Percentiles rank a stretch among this genome's conserved stretches.
phyloP scores from a whole-genome alignment of 1,140 invertebrate species.

The Drosophila kikkawai region DNA sequence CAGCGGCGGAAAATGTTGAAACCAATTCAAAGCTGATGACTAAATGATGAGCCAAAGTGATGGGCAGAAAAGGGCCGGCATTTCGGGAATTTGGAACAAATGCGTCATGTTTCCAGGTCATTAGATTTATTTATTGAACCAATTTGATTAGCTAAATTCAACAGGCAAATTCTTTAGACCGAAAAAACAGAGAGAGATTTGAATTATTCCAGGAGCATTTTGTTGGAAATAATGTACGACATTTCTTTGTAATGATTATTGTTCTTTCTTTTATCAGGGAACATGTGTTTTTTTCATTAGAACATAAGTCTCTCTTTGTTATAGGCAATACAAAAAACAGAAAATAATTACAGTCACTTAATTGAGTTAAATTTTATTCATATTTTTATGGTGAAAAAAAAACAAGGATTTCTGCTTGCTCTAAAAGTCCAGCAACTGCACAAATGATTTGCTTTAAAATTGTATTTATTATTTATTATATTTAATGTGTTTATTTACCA shows the following conservation, averaged over 20 bases:
- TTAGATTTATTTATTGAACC: constrained; percentile 47
- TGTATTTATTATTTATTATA: neutral
- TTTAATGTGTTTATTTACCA: neutral
- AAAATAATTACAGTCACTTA: neutral
- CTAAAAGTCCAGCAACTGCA: neutral
- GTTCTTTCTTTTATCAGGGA: neutral
- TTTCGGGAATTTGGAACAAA: constrained; percentile 18
- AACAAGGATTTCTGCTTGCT: neutral
- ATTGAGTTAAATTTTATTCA: neutral
- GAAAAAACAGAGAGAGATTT: neutral
- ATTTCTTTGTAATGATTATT: neutral
- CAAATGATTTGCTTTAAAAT: neutral
- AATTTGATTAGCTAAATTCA: constrained; percentile 21
- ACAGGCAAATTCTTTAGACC: constrained; percentile 1
- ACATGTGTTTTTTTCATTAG: neutral
- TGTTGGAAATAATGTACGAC: neutral
- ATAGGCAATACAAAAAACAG: neutral
- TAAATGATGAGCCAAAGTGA: constrained; percentile 48
- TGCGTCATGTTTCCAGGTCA: constrained; percentile 49
- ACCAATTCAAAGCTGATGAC: constrained; percentile 49
- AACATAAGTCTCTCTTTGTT: too few species aligned
- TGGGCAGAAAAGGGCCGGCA: constrained; percentile 28
- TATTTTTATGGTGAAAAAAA: too few species aligned
- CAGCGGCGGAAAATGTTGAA: constrained; percentile 50
- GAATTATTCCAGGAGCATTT: neutral